Percentiles rank a stretch among this genome's conserved stretches.
These are phyloP conservation scores for Entomyzon cyanotis DNA, from an alignment of 2,113 vertebrate genomes.

Conservation along the genomic window DNA sequence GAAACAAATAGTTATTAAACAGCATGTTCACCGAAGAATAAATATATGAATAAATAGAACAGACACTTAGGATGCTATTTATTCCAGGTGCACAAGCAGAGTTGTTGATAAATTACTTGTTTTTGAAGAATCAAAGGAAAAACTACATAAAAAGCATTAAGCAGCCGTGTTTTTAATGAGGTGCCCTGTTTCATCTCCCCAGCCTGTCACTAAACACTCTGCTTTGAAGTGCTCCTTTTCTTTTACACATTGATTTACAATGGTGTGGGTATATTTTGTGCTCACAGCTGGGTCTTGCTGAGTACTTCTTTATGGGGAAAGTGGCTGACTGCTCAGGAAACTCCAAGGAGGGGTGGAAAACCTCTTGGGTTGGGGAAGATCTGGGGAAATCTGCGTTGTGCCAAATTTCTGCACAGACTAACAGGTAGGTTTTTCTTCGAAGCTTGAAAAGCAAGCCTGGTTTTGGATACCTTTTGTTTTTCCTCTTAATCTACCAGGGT, in stretches of 20 bases:
- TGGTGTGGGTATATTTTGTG: not conserved
- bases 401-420: not conserved
- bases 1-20: not conserved
- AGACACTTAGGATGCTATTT: not conserved
- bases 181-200: not conserved
- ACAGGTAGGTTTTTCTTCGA: not conserved
- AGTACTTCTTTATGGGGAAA: not conserved
- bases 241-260: not conserved
- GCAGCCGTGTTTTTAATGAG: not conserved
- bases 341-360: not conserved
- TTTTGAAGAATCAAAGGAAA: slow-evolving; percentile 21
- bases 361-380: not conserved
- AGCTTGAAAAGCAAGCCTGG: not conserved
- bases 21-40: not conserved
- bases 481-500: not conserved
- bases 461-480: not conserved
- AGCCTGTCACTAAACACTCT: not conserved
- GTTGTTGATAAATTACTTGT: not conserved
- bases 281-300: not conserved
- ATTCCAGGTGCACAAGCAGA: not conserved
- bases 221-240: slow-evolving; percentile 25
- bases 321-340: not conserved
- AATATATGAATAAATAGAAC: not conserved
- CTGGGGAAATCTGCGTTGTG: not conserved
- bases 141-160: not conserved